Evolutionary conservation across 2,888 invertebrate genomes (phyloP).

Genomic region (Malacosoma neustria): DNA sequence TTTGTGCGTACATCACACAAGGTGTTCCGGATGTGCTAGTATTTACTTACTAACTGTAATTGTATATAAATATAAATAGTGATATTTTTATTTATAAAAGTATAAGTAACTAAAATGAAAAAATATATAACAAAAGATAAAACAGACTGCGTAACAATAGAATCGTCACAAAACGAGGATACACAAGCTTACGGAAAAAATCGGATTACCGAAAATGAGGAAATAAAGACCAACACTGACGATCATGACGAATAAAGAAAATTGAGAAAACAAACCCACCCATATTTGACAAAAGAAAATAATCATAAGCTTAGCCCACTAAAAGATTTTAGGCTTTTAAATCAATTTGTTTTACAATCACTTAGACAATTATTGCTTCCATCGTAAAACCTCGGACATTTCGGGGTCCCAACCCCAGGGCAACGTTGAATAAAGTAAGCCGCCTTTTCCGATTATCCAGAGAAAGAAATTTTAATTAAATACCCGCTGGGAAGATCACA

Average conservation of each 20-base stretch:
- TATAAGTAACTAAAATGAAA: too few relatives aligned
- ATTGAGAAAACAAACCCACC: neutral
- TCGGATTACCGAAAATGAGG: neutral
- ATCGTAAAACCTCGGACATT: conserved; percentile 32
- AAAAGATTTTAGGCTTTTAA: conserved; percentile 16
- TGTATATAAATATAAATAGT: too few relatives aligned
- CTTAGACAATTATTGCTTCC: conserved; percentile 22
- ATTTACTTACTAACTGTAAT: too few relatives aligned
- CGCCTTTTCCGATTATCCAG: conserved; percentile 18
- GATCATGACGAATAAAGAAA: neutral
- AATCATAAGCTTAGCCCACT: conserved; percentile 14
- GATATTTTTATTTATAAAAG: too few relatives aligned
- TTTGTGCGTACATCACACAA: too few relatives aligned
- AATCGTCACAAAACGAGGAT: neutral
- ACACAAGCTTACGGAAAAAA: conserved; percentile 1
- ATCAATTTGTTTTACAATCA: conserved; percentile 22
- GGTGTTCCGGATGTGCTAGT: too few relatives aligned
- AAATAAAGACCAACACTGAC: neutral
- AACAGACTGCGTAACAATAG: neutral
- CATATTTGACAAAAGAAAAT: conserved; percentile 7
- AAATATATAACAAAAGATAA: neutral
- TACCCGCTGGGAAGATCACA: conserved; percentile 18
- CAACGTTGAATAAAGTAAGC: conserved; percentile 22
- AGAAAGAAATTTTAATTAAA: conserved; percentile 27
- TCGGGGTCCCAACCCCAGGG: conserved; percentile 1